Evolutionary conservation across 2,797 vertebrate species (phyloP), one percentile per base, ranked within the genome.

Genomic region (Lithobates pipiens): DNA sequence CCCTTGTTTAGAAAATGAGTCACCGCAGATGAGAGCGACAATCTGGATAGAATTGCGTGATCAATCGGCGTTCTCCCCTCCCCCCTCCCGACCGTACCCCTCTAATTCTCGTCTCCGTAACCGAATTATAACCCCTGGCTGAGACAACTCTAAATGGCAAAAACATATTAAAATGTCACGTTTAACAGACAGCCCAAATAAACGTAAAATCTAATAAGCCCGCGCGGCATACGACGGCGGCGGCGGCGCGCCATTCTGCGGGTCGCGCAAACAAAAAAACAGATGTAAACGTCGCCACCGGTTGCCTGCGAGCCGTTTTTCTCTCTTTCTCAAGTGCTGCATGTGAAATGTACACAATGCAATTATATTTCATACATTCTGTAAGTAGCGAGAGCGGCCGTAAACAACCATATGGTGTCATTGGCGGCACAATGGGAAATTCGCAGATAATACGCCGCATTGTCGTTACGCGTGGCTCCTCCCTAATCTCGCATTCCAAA

Each of bases 401-500:
- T 78, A 73, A 80, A 76, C n/a, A 32, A 27, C 42, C 84, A 81
- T 73, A 80, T 69, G 72, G 77, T 61, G 29, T 76, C 36, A 79
- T 63, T 72, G 34, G 63, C 32, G 8, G 16, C 67, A 63, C 69
- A 69, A 65, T 50, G 23, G 63, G 46, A 61, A 76, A 76, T 36
- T 69, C 32, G 36, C 10, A 7, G 29, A 70, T 69, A 46, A 29
- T 27, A 72, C 54, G 65, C 42, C 39, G 2, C 3, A 27, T 32
- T 75, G 44, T 76, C 50, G 61, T 76, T 39, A 44, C 76, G 70
- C 32, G 23, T 46, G 15, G 57, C 67, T 85, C 63, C 36, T 15
- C 46, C 27, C 76, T 76, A 68, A 80, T 80, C 77, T 85, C 27
- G 16, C 84, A 85, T 85, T 54, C 21, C 16, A 63, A 80, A 85